Conservation (phyloP, 2,797 vertebrate species). For the Sebastes iracundus region DNA sequence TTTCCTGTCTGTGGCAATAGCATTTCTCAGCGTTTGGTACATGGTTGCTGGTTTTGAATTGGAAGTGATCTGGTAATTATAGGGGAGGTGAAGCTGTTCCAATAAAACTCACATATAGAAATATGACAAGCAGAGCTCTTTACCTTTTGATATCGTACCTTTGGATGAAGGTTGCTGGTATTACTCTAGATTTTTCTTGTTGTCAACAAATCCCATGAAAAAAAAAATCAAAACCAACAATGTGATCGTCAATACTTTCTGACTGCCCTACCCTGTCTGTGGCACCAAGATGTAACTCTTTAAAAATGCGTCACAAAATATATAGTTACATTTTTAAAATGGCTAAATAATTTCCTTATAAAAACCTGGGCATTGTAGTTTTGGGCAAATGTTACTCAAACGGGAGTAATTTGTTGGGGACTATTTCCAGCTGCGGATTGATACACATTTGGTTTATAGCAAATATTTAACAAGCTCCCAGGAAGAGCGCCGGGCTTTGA, state of each 20-base stretch:
- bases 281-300: neutral
- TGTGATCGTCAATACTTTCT: neutral
- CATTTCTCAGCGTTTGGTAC: neutral
- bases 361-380: neutral
- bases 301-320: neutral
- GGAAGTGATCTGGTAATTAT: conserved; percentile 43
- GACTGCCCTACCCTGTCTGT: neutral
- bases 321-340: neutral
- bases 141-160: neutral
- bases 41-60: conserved; percentile 32
- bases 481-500: neutral
- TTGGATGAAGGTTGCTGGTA: neutral
- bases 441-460: neutral
- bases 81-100: conserved; percentile 2
- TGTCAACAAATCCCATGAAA: neutral
- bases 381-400: neutral
- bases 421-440: neutral
- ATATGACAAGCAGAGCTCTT: neutral
- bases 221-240: neutral
- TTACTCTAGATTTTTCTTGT: neutral
- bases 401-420: neutral
- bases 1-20: conserved; percentile 32
- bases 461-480: neutral
- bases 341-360: neutral
- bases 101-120: conserved; percentile 5